Evolutionary conservation across 2,113 vertebrate species (phyloP).

Genomic region (Pontoporia blainvillei): DNA sequence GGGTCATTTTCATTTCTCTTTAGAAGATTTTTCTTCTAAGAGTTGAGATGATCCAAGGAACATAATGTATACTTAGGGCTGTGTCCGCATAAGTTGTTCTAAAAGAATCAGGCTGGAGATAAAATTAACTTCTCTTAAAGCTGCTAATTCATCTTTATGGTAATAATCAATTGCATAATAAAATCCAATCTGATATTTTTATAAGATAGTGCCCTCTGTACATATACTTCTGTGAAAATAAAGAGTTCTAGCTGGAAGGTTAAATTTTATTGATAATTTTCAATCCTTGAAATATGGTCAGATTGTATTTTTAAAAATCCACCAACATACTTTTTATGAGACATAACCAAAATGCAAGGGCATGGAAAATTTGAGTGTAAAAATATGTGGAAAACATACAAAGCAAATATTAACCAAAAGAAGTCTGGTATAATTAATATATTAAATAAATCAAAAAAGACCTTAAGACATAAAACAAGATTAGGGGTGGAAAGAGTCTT

Average conservation of each 20-base stretch:
- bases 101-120: not conserved
- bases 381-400: not conserved
- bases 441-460: not conserved
- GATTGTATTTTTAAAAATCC: not conserved
- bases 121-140: constrained; percentile 2
- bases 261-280: not conserved
- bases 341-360: not conserved
- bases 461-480: not conserved
- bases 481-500: not conserved
- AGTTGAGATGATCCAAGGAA: not conserved
- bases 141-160: not conserved
- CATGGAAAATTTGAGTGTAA: not conserved
- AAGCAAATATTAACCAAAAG: not conserved
- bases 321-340: not conserved
- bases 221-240: not conserved
- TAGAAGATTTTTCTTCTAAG: not conserved
- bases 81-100: not conserved
- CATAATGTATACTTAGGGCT: not conserved
- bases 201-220: not conserved
- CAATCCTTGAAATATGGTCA: not conserved
- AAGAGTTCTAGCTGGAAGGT: not conserved
- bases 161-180: not conserved
- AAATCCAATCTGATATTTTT: not conserved
- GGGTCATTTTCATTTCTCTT: not conserved
- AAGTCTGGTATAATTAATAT: not conserved